phyloP scores from a whole-genome alignment of 2,888 invertebrate species.

The Chloroclysta siterata region DNA sequence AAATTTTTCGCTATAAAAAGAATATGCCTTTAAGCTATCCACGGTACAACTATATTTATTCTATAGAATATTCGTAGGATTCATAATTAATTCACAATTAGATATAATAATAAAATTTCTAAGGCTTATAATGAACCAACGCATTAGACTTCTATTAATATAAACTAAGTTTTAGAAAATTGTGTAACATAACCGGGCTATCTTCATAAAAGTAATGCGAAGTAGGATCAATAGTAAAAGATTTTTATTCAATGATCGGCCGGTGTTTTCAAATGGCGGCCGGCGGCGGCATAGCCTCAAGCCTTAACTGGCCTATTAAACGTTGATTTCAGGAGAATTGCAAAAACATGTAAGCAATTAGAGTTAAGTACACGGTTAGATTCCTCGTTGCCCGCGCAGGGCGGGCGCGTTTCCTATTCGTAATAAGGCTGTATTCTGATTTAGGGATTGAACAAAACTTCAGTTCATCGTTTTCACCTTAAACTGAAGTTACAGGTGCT shows the following conservation, averaged over 20 bases:
- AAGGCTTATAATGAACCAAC: not conserved
- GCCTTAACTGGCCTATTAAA: conserved; percentile 58
- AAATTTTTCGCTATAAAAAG: no score
- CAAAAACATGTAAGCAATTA: conserved; percentile 71
- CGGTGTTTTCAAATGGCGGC: conserved; percentile 41
- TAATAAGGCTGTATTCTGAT: conserved; percentile 54
- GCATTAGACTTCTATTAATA: not conserved
- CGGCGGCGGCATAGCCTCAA: conserved; percentile 37
- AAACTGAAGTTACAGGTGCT: no score
- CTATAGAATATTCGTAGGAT: no score
- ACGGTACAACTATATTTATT: no score
- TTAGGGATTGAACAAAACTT: conserved; percentile 30
- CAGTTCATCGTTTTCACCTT: not conserved
- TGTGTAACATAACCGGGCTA: conserved; percentile 12
- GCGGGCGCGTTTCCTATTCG: conserved; percentile 63
- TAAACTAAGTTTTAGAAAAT: conserved; percentile 7
- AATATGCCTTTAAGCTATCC: no score
- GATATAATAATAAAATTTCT: no score
- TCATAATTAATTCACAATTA: no score
- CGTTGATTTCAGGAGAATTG: conserved; percentile 62
- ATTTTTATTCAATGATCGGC: conserved; percentile 39
- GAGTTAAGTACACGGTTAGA: conserved; percentile 65
- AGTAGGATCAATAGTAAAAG: conserved; percentile 34
- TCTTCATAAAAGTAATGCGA: conserved; percentile 23
- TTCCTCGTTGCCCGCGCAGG: conserved; percentile 63